phyloP scores from a whole-genome alignment of 2,113 vertebrate genomes.

The Agapornis roseicollis region DNA sequence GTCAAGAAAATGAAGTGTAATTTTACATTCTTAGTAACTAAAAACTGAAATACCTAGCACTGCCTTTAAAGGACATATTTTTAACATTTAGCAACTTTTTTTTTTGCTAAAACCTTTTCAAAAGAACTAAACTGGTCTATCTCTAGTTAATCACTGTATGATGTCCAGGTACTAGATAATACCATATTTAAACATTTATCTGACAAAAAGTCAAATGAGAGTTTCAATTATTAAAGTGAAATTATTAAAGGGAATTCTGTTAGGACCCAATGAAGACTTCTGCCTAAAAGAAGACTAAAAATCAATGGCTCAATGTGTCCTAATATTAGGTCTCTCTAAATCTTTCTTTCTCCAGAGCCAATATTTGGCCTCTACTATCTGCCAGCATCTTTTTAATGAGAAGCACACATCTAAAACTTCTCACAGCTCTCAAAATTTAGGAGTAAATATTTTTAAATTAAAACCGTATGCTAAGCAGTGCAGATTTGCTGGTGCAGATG shows the following conservation, averaged over 20 bases:
- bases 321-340: slow-evolving; percentile 32
- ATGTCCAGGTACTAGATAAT: background rate
- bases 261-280: background rate
- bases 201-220: background rate
- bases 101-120: background rate
- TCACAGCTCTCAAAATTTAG: slow-evolving; percentile 64
- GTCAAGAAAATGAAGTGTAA: background rate
- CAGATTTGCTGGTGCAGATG: slow-evolving; percentile 60
- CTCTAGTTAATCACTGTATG: background rate
- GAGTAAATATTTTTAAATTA: slow-evolving; percentile 71
- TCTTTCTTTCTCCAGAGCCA: slow-evolving; percentile 1
- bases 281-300: background rate
- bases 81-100: background rate
- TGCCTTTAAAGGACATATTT: background rate
- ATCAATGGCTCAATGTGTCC: background rate
- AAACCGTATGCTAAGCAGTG: slow-evolving; percentile 61
- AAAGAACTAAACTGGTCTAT: background rate
- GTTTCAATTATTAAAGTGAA: background rate
- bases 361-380: slow-evolving; percentile 47
- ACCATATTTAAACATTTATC: background rate
- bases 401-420: slow-evolving; percentile 66
- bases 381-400: slow-evolving; percentile 61
- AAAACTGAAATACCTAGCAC: background rate
- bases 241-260: background rate
- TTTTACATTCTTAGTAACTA: background rate